Conservation (phyloP, 2,797 vertebrate genomes). For the Coregonus suidteri region DNA sequence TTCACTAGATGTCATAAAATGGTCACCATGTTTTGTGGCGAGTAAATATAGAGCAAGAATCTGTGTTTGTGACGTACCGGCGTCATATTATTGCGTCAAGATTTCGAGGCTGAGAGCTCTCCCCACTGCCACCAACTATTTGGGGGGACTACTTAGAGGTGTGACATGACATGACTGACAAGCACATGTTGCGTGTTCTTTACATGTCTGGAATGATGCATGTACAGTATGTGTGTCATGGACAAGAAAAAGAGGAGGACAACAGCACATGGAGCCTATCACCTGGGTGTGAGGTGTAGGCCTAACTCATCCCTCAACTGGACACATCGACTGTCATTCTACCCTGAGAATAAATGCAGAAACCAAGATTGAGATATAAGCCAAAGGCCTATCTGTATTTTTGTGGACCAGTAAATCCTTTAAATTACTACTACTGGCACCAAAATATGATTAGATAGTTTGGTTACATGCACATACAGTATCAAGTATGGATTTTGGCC, state of each 20-base stretch:
- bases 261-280: neutral
- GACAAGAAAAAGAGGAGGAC: neutral
- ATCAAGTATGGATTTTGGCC: neutral
- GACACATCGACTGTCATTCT: neutral
- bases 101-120: too few relatives aligned
- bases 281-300: neutral
- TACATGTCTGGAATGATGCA: neutral
- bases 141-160: neutral
- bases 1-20: too few relatives aligned
- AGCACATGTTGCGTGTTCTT: constrained; percentile 5
- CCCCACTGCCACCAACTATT: too few relatives aligned
- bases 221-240: neutral
- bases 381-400: neutral
- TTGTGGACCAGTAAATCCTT: neutral
- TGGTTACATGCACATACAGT: neutral
- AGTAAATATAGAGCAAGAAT: too few relatives aligned
- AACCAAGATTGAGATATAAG: neutral
- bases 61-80: too few relatives aligned
- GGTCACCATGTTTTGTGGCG: too few relatives aligned
- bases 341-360: neutral
- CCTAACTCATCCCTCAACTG: neutral
- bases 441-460: neutral
- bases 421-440: neutral
- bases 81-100: too few relatives aligned
- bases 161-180: neutral